phyloP scores from a whole-genome alignment of 2,888 invertebrate genomes.

The Liodrosophila aerea region DNA sequence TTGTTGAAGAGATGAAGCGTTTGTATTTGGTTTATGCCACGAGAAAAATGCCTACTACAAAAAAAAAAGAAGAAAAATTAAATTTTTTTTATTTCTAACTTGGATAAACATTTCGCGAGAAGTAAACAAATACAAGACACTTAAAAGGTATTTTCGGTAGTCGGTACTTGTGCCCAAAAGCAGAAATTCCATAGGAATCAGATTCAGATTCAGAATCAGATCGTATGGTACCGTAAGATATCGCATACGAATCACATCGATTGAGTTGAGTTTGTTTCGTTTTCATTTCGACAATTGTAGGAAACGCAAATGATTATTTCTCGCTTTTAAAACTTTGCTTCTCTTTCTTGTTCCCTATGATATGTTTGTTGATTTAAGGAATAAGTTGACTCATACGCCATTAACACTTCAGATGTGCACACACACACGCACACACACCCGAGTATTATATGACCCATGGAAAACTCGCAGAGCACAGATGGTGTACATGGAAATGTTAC shows the following conservation, averaged over 20 bases:
- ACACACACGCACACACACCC: slow-evolving; percentile 36
- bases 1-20: slow-evolving; percentile 32
- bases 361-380: slow-evolving; percentile 69
- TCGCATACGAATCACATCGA: slow-evolving; percentile 8
- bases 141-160: slow-evolving; percentile 72
- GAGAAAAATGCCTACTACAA: slow-evolving; percentile 70
- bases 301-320: slow-evolving; percentile 62
- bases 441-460: slow-evolving; percentile 34
- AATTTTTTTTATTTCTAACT: slow-evolving; percentile 65
- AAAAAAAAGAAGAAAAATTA: background rate
- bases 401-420: slow-evolving; percentile 67
- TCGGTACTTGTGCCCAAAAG: slow-evolving; percentile 69
- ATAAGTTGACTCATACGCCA: slow-evolving; percentile 70
- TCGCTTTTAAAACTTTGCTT: slow-evolving; percentile 32
- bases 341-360: slow-evolving; percentile 12
- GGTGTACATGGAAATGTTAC: slow-evolving; percentile 49
- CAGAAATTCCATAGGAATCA: slow-evolving; percentile 55
- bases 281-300: slow-evolving; percentile 46
- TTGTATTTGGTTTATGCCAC: slow-evolving; percentile 61
- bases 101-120: slow-evolving; percentile 70
- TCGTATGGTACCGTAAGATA: background rate
- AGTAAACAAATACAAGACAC: slow-evolving; percentile 73
- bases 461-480: slow-evolving; percentile 36
- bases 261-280: slow-evolving; percentile 31
- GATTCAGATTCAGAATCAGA: background rate